Base-by-base conservation (phyloP, 1,140 invertebrate species). In the Zaprionus camerounensis region DNA sequence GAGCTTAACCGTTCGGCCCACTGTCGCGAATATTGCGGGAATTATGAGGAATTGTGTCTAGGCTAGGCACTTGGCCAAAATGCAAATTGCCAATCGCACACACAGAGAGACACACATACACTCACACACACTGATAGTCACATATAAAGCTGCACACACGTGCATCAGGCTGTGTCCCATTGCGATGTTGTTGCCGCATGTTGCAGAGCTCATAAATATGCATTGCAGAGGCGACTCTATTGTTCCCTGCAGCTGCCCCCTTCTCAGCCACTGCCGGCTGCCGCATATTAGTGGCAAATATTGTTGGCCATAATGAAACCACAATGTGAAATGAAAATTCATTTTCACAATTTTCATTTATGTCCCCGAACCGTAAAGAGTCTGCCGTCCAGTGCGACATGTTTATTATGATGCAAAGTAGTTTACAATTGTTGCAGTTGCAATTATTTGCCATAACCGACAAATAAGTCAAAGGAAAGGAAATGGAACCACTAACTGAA, bases 281-380 rank as follows among this genome's bases (percentile, higher is more conserved):
- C 78, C 85, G 70, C 84, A 88, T 84, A 90, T 84, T 84, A 90
- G 75, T 81, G 84, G 81, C 81, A 84, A 84, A 88, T 88, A 88
- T 90, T 90, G 85, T 70, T 81, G 71, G 58, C 62, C 78, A 74
- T 73, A 74, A 77, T 53, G 56, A 79, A 66, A 62, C 64, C 49
- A 75, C 58, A 78, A 53, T 81, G 72, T 74, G 69, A 71, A 82
- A 77, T 80, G 73, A 67, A 67, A 67, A 13, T 51, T 51, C 46
- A 51, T 51, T 51, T 49, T 51, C 46, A 51, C 71, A 84, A 72
- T 84, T 82, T 73, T 78, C 76, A 78, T 81, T 82, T 70, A 79
- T 81, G 56, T 56, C 2, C 17, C 17, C 36, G 44, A 34, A 51
- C 58, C 36, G 56, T 44, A 76, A 13, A 73, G 46, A 68, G 44